phyloP scores from a whole-genome alignment of 1,140 invertebrate genomes.

The Drusus annulatus region DNA sequence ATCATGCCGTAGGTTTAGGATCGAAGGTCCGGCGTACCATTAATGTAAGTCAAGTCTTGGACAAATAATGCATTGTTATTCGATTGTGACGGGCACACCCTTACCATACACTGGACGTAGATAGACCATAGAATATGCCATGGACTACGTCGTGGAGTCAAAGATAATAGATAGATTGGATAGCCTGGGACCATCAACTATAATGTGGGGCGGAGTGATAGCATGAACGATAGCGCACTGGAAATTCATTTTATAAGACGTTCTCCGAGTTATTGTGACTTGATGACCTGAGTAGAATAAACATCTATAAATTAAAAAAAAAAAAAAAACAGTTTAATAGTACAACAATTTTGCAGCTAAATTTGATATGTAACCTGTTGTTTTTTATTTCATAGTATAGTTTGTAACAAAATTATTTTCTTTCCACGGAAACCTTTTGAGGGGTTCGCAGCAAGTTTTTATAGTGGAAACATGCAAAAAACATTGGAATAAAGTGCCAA shows the following conservation, averaged over 20 bases:
- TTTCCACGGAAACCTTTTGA: no score
- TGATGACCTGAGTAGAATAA: no score
- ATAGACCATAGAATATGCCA: not conserved
- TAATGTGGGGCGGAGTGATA: slow-evolving; percentile 23
- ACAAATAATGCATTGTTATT: slow-evolving; percentile 27
- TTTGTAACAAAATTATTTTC: no score
- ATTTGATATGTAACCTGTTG: no score
- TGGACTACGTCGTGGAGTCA: not conserved
- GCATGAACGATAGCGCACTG: not conserved
- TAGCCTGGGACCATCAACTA: not conserved
- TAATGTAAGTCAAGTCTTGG: not conserved
- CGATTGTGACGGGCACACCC: slow-evolving; percentile 23
- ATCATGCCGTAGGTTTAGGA: slow-evolving; percentile 23
- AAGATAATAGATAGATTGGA: not conserved
- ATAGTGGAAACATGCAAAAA: no score
- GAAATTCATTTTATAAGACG: not conserved
- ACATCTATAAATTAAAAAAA: no score
- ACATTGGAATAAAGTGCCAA: no score
- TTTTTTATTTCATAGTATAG: no score
- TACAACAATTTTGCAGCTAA: no score
- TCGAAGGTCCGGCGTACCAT: not conserved
- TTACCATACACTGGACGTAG: not conserved
- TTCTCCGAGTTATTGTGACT: slow-evolving; percentile 11
- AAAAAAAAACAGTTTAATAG: no score
- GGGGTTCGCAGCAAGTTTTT: no score